Evolutionary conservation across 2,113 vertebrate genomes (phyloP).

Genomic region (Monopterus albus): DNA sequence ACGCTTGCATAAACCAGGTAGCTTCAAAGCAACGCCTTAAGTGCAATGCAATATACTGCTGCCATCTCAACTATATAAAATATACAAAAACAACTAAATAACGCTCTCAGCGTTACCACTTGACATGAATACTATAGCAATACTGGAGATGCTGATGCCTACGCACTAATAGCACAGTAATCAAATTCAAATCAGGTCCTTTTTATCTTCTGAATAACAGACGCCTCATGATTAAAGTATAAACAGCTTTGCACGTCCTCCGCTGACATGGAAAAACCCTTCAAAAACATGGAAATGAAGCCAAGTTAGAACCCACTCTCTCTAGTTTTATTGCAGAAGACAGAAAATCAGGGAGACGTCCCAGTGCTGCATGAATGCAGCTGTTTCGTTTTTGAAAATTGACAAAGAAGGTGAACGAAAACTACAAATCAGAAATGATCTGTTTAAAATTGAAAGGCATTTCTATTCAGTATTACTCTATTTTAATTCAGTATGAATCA

Average conservation of each 20-base stretch:
- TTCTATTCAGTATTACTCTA: too few relatives aligned
- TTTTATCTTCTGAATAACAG: constrained; percentile 38
- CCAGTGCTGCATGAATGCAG: constrained; percentile 4
- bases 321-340: constrained; percentile 2
- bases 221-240: constrained; percentile 34
- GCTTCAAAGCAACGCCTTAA: constrained; percentile 61
- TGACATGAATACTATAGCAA: neutral
- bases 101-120: constrained; percentile 15
- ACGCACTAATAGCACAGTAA: constrained; percentile 16
- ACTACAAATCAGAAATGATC: neutral
- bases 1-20: constrained; percentile 41
- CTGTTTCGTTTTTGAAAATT: neutral
- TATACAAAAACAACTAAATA: constrained; percentile 20
- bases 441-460: too few relatives aligned
- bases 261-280: constrained; percentile 30
- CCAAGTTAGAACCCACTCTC: neutral
- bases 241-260: constrained; percentile 31
- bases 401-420: neutral
- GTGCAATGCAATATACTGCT: constrained; percentile 31
- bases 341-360: constrained; percentile 23
- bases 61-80: constrained; percentile 4
- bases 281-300: constrained; percentile 59
- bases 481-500: too few relatives aligned
- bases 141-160: constrained; percentile 19
- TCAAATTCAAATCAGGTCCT: constrained; percentile 24